Conservation (phyloP, 2,888 invertebrate species). For the Lacanobia oleracea region DNA sequence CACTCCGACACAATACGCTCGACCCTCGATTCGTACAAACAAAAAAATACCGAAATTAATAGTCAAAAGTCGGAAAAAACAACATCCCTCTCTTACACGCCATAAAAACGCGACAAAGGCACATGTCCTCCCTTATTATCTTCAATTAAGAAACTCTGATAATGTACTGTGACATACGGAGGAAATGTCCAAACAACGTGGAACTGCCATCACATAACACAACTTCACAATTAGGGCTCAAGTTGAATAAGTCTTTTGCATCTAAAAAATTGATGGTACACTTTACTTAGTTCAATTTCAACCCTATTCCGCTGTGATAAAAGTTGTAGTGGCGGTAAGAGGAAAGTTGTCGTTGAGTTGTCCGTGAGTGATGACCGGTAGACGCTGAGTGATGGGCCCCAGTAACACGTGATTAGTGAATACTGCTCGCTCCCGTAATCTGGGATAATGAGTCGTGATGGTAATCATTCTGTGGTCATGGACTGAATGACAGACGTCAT, state of each 20-base stretch:
- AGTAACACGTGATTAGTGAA: slow-evolving; percentile 87
- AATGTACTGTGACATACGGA: slow-evolving; percentile 88
- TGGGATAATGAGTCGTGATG: slow-evolving; percentile 84
- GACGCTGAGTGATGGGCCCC: slow-evolving; percentile 83
- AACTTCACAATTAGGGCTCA: slow-evolving; percentile 68
- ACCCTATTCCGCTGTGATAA: slow-evolving; percentile 66
- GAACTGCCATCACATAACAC: slow-evolving; percentile 64
- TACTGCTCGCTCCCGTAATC: slow-evolving; percentile 82
- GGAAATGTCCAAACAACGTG: slow-evolving; percentile 70
- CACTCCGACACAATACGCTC: slow-evolving; percentile 28
- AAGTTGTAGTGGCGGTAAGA: slow-evolving; percentile 33
- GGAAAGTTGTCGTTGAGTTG: slow-evolving; percentile 62
- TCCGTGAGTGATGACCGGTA: slow-evolving; percentile 70
- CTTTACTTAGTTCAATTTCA: slow-evolving; percentile 62
- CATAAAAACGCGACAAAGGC: slow-evolving; percentile 90
- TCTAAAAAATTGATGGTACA: slow-evolving; percentile 70
- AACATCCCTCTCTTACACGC: slow-evolving; percentile 85
- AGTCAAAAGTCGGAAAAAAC: slow-evolving; percentile 80
- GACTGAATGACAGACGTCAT: slow-evolving; percentile 68
- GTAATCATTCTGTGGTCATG: slow-evolving; percentile 65
- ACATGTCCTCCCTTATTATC: slow-evolving; percentile 90
- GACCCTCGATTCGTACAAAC: slow-evolving; percentile 31
- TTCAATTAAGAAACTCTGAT: slow-evolving; percentile 90
- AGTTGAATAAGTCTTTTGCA: slow-evolving; percentile 71
- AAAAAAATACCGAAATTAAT: slow-evolving; percentile 61